Evolutionary conservation across 1,140 invertebrate genomes (phyloP).

Genomic region (Adoxophyes honmai): DNA sequence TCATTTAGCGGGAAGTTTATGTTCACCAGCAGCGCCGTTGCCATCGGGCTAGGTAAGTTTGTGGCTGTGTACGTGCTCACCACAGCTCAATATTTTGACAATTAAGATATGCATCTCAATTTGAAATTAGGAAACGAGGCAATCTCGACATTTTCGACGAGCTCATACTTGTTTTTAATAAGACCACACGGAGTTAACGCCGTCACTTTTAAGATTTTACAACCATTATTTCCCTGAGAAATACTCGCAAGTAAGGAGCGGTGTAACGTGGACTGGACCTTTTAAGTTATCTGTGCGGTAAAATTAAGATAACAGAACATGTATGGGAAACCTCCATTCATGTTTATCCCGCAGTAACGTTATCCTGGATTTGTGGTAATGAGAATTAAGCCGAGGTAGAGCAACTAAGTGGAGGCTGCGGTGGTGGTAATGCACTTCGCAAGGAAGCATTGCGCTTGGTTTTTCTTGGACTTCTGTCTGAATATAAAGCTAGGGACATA

Average conservation of each 20-base stretch:
- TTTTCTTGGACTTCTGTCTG: too few species aligned
- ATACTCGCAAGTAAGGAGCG: background rate
- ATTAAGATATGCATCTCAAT: slow-evolving; percentile 10
- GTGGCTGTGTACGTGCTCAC: too few species aligned
- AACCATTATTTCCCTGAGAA: slow-evolving; percentile 3
- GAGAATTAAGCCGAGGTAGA: too few species aligned
- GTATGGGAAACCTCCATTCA: slow-evolving; percentile 6
- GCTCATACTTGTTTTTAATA: background rate
- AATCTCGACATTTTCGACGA: background rate
- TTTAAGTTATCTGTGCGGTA: background rate
- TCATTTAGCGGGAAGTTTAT: too few species aligned
- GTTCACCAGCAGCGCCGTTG: too few species aligned
- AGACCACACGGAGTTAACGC: background rate
- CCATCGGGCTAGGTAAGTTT: too few species aligned
- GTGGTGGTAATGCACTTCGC: too few species aligned
- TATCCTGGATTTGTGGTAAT: slow-evolving; percentile 12
- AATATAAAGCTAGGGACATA: too few species aligned
- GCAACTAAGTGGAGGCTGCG: too few species aligned
- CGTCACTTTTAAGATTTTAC: too few species aligned
- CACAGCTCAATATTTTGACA: slow-evolving; percentile 8
- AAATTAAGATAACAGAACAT: slow-evolving; percentile 11
- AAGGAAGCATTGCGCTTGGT: too few species aligned
- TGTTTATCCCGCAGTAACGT: background rate
- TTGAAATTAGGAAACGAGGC: slow-evolving; percentile 8
- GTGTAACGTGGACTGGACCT: background rate